Percentiles rank a stretch among this genome's conserved stretches.
Evolutionary conservation across 1,140 invertebrate species (phyloP).

Genomic region (Thalassaphorura encarpata): DNA sequence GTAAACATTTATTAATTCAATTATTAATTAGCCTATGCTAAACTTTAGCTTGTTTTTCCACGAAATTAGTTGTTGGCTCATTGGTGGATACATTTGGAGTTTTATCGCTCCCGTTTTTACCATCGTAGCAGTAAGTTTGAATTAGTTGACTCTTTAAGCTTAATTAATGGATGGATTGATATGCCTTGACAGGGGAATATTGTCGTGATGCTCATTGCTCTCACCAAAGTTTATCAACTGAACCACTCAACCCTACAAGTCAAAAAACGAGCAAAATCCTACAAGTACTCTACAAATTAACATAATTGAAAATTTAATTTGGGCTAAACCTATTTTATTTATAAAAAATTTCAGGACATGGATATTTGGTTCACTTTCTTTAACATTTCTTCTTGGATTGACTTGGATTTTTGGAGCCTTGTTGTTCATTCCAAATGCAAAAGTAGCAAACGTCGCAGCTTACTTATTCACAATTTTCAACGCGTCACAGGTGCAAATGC

Average conservation of each 20-base stretch:
- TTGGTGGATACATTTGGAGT: constrained; percentile 27
- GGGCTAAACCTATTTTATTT: background rate
- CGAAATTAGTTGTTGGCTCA: constrained; percentile 29
- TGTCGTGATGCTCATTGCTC: constrained; percentile 21
- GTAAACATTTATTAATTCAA: constrained; percentile 12
- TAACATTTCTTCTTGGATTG: constrained; percentile 3
- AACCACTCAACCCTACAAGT: background rate
- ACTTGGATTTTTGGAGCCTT: constrained; percentile 4
- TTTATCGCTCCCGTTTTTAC: constrained; percentile 26
- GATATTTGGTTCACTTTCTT: constrained; percentile 14
- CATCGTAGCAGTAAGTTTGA: constrained; percentile 8
- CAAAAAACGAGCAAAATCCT: background rate
- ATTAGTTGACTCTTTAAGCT: background rate
- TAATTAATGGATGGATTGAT: background rate
- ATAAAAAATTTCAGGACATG: background rate
- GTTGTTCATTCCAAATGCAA: background rate
- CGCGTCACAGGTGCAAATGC: constrained; percentile 12
- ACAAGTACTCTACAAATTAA: background rate
- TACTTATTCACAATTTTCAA: constrained; percentile 9
- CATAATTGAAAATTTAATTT: constrained; percentile 12
- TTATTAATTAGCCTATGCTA: background rate
- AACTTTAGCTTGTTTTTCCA: background rate
- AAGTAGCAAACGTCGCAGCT: background rate
- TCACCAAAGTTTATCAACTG: constrained; percentile 27
- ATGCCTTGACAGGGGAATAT: constrained; percentile 24